Percentiles rank a stretch among this genome's conserved stretches.
phyloP scores from a whole-genome alignment of 2,113 vertebrate species.

The Dermatemys mawii region DNA sequence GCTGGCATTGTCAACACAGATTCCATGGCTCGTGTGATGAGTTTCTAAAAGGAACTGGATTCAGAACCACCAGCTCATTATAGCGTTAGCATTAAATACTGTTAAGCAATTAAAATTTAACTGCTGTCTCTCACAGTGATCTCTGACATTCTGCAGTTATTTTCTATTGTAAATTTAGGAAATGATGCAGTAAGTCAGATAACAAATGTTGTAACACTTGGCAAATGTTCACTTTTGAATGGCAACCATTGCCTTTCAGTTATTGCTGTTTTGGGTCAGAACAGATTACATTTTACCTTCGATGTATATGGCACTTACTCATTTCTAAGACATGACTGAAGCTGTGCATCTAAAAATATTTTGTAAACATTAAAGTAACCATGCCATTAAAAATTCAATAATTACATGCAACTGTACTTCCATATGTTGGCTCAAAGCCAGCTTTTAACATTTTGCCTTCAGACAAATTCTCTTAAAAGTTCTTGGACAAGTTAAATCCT shows the following conservation, averaged over 20 bases:
- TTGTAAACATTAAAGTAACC: slow-evolving; percentile 52
- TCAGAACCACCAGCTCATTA: background rate
- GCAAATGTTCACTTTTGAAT: slow-evolving; percentile 10
- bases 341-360: slow-evolving; percentile 51
- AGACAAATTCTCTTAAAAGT: slow-evolving; percentile 64
- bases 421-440: slow-evolving; percentile 51
- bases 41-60: background rate
- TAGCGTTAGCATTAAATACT: background rate
- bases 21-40: background rate
- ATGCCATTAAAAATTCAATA: slow-evolving; percentile 59
- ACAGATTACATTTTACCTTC: background rate
- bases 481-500: slow-evolving; percentile 66
- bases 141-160: background rate
- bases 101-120: background rate
- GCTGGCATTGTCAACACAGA: fast-evolving
- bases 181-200: background rate
- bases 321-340: slow-evolving; percentile 29
- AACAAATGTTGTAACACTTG: background rate
- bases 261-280: background rate
- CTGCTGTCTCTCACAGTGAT: background rate
- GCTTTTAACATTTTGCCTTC: slow-evolving; percentile 61
- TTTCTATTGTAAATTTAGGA: background rate
- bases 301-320: background rate
- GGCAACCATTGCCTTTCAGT: background rate
- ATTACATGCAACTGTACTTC: slow-evolving; percentile 51